A percentile compares a stretch with the other conserved stretches of the same genome.
These are phyloP conservation scores for Bostrychus sinensis DNA, from an alignment of 2,113 vertebrate genomes.

Conservation along the genomic window DNA sequence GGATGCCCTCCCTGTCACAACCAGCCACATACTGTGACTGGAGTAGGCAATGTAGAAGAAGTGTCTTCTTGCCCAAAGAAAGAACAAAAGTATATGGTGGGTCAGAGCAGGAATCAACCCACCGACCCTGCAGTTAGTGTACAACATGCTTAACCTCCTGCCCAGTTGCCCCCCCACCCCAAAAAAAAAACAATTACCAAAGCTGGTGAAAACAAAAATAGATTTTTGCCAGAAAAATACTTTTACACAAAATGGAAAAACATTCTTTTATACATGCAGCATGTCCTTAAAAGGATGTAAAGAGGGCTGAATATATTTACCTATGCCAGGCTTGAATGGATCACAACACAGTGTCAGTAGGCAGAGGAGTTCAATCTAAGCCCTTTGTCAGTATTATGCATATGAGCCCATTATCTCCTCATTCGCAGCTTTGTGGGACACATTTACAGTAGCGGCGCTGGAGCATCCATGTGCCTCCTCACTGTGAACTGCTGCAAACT, in stretches of 20 bases:
- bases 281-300: constrained; percentile 30
- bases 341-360: constrained; percentile 54
- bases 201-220: no score
- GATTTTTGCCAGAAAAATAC: background rate
- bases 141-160: no score
- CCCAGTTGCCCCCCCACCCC: no score
- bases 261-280: constrained; percentile 14
- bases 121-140: no score
- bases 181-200: no score
- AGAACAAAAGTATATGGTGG: no score
- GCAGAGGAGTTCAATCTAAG: constrained; percentile 54
- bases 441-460: constrained; percentile 30
- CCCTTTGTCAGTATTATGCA: constrained; percentile 70
- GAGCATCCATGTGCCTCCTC: constrained; percentile 20
- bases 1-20: no score
- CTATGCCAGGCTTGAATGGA: constrained; percentile 49
- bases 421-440: constrained; percentile 51
- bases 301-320: constrained; percentile 44
- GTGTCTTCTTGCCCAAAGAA: no score
- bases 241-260: background rate
- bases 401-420: constrained; percentile 73
- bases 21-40: no score
- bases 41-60: no score
- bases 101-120: no score
- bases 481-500: constrained; percentile 9